phyloP scores from a whole-genome alignment of 2,797 vertebrate species.

The Anniella stebbinsi region DNA sequence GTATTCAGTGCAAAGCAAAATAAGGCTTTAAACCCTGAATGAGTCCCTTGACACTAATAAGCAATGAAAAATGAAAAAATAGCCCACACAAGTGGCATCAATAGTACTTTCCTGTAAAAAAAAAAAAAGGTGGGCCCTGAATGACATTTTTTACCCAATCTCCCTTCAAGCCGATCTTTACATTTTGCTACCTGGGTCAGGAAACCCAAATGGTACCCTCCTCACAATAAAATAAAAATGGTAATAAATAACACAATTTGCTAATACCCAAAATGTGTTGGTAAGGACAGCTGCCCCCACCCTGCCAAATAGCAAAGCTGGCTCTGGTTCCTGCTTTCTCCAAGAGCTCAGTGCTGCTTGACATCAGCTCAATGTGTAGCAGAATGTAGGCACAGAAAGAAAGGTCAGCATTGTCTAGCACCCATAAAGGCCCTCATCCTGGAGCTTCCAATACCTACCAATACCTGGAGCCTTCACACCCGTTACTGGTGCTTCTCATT shows the following conservation, averaged over 20 bases:
- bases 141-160: background rate
- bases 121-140: background rate
- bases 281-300: background rate
- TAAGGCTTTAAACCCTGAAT: slow-evolving; percentile 37
- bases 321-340: background rate
- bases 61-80: slow-evolving; percentile 33
- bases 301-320: background rate
- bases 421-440: background rate
- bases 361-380: background rate
- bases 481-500: background rate
- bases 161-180: background rate
- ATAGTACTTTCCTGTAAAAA: background rate
- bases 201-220: background rate
- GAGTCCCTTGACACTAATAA: slow-evolving; percentile 43
- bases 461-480: background rate
- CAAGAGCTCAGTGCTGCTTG: background rate
- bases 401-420: slow-evolving; percentile 43
- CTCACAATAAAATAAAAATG: background rate
- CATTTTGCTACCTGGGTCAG: slow-evolving; percentile 20
- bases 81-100: slow-evolving; percentile 40
- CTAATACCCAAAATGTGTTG: background rate
- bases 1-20: background rate
- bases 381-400: slow-evolving; percentile 53
- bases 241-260: background rate
- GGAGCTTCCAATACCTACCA: background rate